phyloP scores from a whole-genome alignment of 2,888 invertebrate species.

The Hirtodrosophila duncani region DNA sequence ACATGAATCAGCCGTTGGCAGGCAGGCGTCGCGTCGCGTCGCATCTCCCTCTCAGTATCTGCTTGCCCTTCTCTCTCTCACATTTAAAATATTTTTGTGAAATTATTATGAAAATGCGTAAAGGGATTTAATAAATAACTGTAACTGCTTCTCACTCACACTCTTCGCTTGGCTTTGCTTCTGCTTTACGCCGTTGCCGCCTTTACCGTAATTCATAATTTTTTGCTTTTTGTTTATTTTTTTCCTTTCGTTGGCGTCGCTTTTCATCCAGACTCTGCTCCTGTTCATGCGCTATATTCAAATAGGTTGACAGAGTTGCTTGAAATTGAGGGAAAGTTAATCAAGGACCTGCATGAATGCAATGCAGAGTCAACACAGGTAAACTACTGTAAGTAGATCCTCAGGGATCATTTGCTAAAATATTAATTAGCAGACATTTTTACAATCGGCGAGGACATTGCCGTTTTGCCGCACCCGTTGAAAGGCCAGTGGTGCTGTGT shows the following conservation, averaged over 20 bases:
- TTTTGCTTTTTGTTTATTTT: conserved; percentile 32
- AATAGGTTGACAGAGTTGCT: no score
- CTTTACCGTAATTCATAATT: conserved; percentile 35
- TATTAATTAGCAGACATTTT: no score
- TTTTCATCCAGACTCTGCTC: conserved; percentile 41
- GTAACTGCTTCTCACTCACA: conserved; percentile 67
- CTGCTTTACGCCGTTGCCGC: conserved; percentile 24
- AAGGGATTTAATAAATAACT: conserved; percentile 77
- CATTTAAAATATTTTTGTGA: conserved; percentile 72
- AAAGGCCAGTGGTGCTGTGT: no score
- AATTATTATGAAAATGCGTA: conserved; percentile 77
- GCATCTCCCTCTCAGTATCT: conserved; percentile 1
- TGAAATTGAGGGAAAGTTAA: no score
- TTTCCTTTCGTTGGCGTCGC: conserved; percentile 16
- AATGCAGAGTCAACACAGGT: no score
- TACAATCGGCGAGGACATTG: no score
- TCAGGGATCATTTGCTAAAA: no score
- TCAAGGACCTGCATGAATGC: no score
- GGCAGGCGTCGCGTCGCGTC: conserved; percentile 29
- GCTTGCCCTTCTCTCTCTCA: conserved; percentile 22
- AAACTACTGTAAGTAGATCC: no score
- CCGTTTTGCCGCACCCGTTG: no score
- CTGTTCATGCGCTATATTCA: no score
- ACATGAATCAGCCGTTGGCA: conserved; percentile 65
- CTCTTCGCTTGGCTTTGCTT: conserved; percentile 15